phyloP scores from a whole-genome alignment of 2,797 vertebrate species.

The Thripadectes ignobilis region DNA sequence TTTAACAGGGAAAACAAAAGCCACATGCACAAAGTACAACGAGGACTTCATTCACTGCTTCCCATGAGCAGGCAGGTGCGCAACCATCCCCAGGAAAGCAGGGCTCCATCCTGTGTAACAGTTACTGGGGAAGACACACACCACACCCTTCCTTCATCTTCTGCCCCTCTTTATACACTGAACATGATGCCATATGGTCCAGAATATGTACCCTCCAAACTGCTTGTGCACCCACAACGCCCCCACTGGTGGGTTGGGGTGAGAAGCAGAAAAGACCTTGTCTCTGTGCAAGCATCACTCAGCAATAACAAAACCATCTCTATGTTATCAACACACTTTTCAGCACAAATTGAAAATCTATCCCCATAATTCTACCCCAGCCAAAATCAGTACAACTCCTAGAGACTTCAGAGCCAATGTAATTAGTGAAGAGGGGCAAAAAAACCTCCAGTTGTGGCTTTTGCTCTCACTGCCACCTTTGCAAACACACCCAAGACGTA shows the following conservation, averaged over 20 bases:
- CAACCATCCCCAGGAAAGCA: not conserved
- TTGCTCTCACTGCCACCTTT: not conserved
- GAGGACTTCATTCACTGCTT: not conserved
- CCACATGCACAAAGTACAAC: not conserved
- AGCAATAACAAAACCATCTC: not conserved
- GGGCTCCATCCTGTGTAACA: not conserved
- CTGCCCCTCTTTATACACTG: not conserved
- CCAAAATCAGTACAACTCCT: not conserved
- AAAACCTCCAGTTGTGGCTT: accelerated
- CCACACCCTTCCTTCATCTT: not conserved
- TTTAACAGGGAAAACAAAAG: not conserved
- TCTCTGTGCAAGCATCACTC: not conserved
- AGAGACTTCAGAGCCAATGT: not conserved
- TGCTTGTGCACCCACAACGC: not conserved
- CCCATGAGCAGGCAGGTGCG: not conserved
- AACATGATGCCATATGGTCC: not conserved
- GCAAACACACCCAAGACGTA: not conserved
- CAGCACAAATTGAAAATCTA: not conserved
- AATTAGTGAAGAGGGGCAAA: not conserved
- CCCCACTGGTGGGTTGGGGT: not conserved
- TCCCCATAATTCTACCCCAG: not conserved
- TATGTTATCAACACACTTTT: not conserved
- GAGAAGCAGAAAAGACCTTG: not conserved
- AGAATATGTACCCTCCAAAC: not conserved
- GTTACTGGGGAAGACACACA: not conserved